These are phyloP conservation scores for Drosophila borborema DNA, from an alignment of 2,888 invertebrate species.

Conservation along the genomic window DNA sequence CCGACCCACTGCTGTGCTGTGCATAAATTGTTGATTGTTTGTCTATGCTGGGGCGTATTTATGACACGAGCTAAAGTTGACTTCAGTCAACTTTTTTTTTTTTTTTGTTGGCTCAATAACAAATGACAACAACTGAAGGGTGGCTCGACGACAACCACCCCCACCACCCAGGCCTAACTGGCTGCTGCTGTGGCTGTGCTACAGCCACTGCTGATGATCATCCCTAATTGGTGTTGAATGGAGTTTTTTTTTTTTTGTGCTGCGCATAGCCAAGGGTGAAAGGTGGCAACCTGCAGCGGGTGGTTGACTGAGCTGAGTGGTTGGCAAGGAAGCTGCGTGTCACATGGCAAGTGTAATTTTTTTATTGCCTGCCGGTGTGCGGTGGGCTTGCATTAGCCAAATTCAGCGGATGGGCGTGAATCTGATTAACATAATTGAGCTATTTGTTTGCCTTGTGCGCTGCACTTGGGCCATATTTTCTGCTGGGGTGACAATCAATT, in stretches of 20 bases:
- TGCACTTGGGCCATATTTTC: slow-evolving; percentile 25
- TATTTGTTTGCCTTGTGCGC: slow-evolving; percentile 64
- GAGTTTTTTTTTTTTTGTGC: slow-evolving; percentile 74
- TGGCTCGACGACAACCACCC: slow-evolving; percentile 65
- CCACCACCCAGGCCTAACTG: slow-evolving; percentile 17
- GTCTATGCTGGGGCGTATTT: slow-evolving; percentile 74
- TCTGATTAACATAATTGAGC: slow-evolving; percentile 82
- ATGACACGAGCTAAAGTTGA: slow-evolving; percentile 74
- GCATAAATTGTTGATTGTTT: slow-evolving; percentile 84
- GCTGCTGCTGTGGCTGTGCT: slow-evolving; percentile 36
- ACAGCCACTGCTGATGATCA: slow-evolving; percentile 78
- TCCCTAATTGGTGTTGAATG: slow-evolving; percentile 86
- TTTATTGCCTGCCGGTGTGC: slow-evolving; percentile 35
- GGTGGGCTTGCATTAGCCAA: slow-evolving; percentile 49
- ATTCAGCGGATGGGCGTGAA: slow-evolving; percentile 72
- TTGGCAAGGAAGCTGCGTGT: slow-evolving; percentile 52
- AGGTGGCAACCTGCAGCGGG: slow-evolving; percentile 66
- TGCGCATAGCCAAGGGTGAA: slow-evolving; percentile 61
- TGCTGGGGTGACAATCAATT: slow-evolving; percentile 41
- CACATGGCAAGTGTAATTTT: slow-evolving; percentile 58
- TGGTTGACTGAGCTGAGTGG: slow-evolving; percentile 29
- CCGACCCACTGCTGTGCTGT: slow-evolving; percentile 45
- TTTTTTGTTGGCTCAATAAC: slow-evolving; percentile 69
- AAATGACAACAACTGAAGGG: slow-evolving; percentile 71
- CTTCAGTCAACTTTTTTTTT: slow-evolving; percentile 56